Evolutionary conservation across 1,140 invertebrate genomes (phyloP), one percentile per base, ranked within the genome.

Genomic region (Drosophila ercepeae): DNA sequence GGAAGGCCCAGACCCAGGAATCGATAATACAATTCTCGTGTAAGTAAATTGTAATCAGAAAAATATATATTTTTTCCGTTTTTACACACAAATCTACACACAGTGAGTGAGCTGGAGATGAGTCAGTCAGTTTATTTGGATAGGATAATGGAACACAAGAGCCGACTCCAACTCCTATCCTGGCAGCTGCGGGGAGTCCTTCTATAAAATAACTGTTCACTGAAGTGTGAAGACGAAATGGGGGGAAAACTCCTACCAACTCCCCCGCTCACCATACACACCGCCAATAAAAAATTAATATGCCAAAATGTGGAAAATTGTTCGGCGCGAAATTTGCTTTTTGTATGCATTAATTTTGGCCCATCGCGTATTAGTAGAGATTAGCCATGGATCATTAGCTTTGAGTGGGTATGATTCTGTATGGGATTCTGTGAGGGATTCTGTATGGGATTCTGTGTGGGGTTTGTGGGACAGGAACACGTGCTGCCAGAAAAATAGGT

Each of bases 301-400:
- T 59, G 63, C 36, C 55, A 61, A 75, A 70, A 78, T 73, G 54
- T 72, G 74, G 68, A 77, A 77, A 77, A 78, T 74, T 74, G 59
- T 50, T 48, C 46, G 52, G 59, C 59, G 59, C 70, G 46, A 74
- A 74, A 74, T 74, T 74, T 55, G 69, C 52, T 58, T 21, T 51
- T 39, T 45, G 27, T 48, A 29, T 21, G 45, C 57, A 50, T 65
- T 65, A 50, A 63, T 65, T 71, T 63, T 39, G 16, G 23, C 29
- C 45, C 39, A 45, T 18, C 39, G 67, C 67, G 59, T 72, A 77
- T 77, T 72, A 72, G 60, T 39, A 36, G 18, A 54, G 70, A 74
- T 74, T 74, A 74, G 71, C 53, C 39, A 74, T 67, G 70, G 70
- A 65, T 74, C 71, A 74, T 74, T 74, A 74, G 71, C 59, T 74